These are phyloP conservation scores for Amphipoea oculea DNA, from an alignment of 2,888 invertebrate genomes.

Conservation along the genomic window DNA sequence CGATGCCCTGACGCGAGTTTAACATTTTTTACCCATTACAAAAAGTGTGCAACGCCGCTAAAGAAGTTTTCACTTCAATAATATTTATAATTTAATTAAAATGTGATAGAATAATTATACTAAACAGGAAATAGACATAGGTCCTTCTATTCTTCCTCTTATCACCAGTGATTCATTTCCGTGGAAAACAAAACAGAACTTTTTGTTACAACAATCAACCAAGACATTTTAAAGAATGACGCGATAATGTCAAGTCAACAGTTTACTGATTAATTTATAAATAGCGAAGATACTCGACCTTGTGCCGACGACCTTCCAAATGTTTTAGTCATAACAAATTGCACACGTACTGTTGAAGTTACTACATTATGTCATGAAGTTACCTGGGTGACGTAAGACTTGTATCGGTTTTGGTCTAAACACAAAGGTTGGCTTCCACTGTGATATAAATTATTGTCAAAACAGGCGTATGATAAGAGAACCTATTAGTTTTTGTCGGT, in stretches of 20 bases:
- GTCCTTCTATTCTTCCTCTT: neutral
- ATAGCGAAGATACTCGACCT: conserved; percentile 60
- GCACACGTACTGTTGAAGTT: conserved; percentile 46
- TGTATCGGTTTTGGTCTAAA: conserved; percentile 2
- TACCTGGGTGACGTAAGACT: conserved; percentile 37
- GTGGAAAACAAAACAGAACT: neutral
- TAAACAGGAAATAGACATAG: too few relatives aligned
- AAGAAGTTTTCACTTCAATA: too few relatives aligned
- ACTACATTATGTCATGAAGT: conserved; percentile 51
- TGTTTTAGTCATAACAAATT: conserved; percentile 61
- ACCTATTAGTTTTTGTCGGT: neutral
- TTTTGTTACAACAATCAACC: conserved; percentile 23
- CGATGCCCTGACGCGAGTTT: too few relatives aligned
- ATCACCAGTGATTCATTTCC: neutral
- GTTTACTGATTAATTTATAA: conserved; percentile 52
- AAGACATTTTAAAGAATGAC: conserved; percentile 43
- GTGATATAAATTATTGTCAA: neutral
- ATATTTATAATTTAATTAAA: too few relatives aligned
- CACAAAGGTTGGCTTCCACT: neutral
- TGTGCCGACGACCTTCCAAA: conserved; percentile 61
- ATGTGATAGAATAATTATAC: too few relatives aligned
- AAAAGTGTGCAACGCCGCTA: too few relatives aligned
- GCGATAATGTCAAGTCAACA: conserved; percentile 40
- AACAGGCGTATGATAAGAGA: neutral
- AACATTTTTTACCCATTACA: too few relatives aligned